These are phyloP conservation scores for Ictidomys tridecemlineatus DNA, from an alignment of 2,113 vertebrate genomes.

Conservation along the genomic window DNA sequence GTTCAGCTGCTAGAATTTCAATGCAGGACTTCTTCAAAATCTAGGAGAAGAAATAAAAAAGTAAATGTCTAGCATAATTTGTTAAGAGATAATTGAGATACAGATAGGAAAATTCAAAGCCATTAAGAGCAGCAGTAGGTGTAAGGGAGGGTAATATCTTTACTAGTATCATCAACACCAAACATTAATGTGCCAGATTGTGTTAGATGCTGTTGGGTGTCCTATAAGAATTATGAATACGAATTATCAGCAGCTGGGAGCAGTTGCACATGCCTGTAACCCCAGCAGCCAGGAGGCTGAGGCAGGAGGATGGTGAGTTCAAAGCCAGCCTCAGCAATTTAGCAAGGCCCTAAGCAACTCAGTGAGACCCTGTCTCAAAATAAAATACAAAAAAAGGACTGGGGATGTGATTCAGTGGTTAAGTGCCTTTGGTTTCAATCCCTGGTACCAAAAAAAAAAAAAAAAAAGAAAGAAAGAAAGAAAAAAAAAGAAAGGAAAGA, in stretches of 20 bases:
- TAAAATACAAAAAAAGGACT: no score
- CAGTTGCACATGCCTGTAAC: no score
- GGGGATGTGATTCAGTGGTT: no score
- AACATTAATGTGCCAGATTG: neutral
- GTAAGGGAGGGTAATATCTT: neutral
- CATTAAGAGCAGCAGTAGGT: neutral
- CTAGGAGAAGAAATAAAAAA: constrained; percentile 84
- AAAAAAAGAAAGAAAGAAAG: no score
- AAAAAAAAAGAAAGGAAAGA: no score
- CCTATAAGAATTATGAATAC: neutral
- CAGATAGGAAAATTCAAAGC: constrained; percentile 1
- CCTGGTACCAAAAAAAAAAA: no score
- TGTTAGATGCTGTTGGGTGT: neutral
- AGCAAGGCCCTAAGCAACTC: no score
- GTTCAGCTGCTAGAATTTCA: constrained; percentile 98
- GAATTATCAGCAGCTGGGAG: neutral
- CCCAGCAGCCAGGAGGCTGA: no score
- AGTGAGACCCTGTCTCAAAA: no score
- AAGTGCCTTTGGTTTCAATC: no score
- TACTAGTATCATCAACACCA: neutral
- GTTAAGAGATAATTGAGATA: neutral
- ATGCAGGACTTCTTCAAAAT: constrained; percentile 98
- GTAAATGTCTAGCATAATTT: constrained; percentile 39
- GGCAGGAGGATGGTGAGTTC: no score
- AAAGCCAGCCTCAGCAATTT: no score